These are phyloP conservation scores for Pyrgus malvae DNA, from an alignment of 2,888 invertebrate genomes.

Conservation along the genomic window DNA sequence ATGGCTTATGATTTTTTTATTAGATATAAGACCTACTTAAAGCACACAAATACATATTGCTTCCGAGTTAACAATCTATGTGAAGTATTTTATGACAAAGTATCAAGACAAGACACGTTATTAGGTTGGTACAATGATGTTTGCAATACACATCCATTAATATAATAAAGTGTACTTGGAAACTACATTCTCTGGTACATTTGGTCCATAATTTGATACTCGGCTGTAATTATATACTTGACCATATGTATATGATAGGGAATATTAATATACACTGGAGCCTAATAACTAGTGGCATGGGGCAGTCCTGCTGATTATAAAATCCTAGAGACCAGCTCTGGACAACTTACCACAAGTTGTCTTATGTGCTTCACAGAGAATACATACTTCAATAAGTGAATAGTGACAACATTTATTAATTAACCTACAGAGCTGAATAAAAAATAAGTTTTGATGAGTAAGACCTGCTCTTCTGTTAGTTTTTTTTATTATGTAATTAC, in stretches of 20 bases:
- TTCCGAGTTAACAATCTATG: not conserved
- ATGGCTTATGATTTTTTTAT: conserved; percentile 1
- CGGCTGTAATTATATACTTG: conserved; percentile 1
- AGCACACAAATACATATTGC: conserved; percentile 11
- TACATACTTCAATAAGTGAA: no score
- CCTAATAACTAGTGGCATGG: not conserved
- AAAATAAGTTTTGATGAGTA: no score
- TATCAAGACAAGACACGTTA: not conserved
- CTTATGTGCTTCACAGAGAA: no score
- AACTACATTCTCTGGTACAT: conserved; percentile 12
- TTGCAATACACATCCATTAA: conserved; percentile 4
- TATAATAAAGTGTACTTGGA: conserved; percentile 7
- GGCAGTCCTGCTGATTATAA: not conserved
- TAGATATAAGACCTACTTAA: conserved; percentile 6
- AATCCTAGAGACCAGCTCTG: no score
- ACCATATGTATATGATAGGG: conserved; percentile 7
- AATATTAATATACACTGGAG: not conserved
- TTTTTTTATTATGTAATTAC: no score
- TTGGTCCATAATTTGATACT: conserved; percentile 21
- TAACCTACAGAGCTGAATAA: no score
- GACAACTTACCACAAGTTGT: no score
- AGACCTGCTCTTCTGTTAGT: no score
- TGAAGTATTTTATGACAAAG: not conserved
- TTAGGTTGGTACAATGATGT: not conserved
- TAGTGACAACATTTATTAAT: no score